A percentile compares a stretch with the other conserved stretches of the same genome.
Conservation (phyloP, 1,140 invertebrate species). For the Cyclargus thomasi region DNA sequence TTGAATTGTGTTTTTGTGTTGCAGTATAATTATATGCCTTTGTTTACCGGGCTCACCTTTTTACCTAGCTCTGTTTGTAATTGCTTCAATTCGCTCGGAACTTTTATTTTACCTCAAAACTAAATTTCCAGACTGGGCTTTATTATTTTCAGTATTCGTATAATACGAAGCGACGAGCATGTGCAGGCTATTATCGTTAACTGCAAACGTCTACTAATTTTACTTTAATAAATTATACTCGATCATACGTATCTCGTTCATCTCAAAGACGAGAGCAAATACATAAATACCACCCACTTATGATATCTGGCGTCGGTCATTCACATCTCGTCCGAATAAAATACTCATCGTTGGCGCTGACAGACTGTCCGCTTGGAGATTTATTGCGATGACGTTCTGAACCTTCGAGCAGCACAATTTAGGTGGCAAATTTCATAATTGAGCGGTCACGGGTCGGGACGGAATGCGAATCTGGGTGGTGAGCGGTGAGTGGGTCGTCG, state of each 20-base stretch:
- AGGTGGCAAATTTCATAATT: neutral
- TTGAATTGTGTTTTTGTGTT: conserved; percentile 12
- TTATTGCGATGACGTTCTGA: conserved; percentile 29
- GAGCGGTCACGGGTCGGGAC: conserved; percentile 5
- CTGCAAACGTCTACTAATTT: neutral
- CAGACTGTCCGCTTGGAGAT: conserved; percentile 29
- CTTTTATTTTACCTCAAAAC: neutral
- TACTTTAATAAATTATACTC: neutral
- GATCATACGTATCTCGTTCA: neutral
- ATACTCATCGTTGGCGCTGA: conserved; percentile 33
- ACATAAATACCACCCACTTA: conserved; percentile 27
- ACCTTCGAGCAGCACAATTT: conserved; percentile 17
- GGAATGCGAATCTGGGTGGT: conserved; percentile 21
- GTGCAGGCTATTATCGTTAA: neutral
- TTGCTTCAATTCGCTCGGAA: neutral
- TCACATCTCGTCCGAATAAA: conserved; percentile 34
- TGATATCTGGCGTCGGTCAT: conserved; percentile 32
- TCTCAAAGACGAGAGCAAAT: neutral
- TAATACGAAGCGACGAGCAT: too few species aligned
- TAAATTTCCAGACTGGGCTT: neutral
- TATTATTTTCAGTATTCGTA: too few species aligned
- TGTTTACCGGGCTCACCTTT: neutral
- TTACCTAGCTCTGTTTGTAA: neutral
- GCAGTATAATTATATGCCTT: conserved; percentile 8
- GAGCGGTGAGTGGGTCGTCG: neutral